Percentiles rank a stretch among this genome's conserved stretches.
phyloP scores from a whole-genome alignment of 2,888 invertebrate species.

The Notodonta ziczac region DNA sequence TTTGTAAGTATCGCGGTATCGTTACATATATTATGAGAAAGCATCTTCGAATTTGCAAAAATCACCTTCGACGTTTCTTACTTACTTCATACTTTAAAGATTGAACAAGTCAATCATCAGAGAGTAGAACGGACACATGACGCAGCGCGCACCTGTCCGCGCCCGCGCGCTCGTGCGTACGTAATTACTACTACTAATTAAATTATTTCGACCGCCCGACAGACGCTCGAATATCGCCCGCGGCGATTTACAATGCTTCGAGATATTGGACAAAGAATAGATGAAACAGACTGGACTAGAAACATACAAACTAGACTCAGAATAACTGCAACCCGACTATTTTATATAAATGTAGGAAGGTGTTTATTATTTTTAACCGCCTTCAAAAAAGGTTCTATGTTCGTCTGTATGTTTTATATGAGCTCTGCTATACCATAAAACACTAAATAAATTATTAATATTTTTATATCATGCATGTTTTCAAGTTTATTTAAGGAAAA shows the following conservation, averaged over 20 bases:
- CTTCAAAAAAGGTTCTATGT: too few species aligned
- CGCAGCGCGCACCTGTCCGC: slow-evolving; percentile 11
- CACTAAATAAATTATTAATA: too few species aligned
- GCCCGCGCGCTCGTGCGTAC: slow-evolving; percentile 28
- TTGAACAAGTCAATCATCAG: slow-evolving; percentile 3
- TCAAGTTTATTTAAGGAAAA: too few species aligned
- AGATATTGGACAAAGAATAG: slow-evolving; percentile 24
- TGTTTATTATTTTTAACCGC: too few species aligned
- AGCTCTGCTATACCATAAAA: too few species aligned
- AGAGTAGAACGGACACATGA: slow-evolving; percentile 3
- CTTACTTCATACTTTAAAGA: not conserved
- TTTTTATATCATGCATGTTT: too few species aligned
- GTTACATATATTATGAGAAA: not conserved
- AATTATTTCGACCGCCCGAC: slow-evolving; percentile 62
- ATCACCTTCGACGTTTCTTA: not conserved
- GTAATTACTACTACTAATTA: slow-evolving; percentile 60
- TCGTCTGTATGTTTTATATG: too few species aligned
- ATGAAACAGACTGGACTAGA: not conserved
- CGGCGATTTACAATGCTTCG: slow-evolving; percentile 35
- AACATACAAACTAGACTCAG: not conserved
- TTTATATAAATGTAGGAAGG: too few species aligned
- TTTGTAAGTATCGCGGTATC: too few species aligned
- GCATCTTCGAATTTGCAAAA: not conserved
- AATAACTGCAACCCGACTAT: too few species aligned
- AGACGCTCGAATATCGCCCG: slow-evolving; percentile 42